Base-by-base conservation (phyloP, 2,113 vertebrate genomes). In the Lates calcarifer region DNA sequence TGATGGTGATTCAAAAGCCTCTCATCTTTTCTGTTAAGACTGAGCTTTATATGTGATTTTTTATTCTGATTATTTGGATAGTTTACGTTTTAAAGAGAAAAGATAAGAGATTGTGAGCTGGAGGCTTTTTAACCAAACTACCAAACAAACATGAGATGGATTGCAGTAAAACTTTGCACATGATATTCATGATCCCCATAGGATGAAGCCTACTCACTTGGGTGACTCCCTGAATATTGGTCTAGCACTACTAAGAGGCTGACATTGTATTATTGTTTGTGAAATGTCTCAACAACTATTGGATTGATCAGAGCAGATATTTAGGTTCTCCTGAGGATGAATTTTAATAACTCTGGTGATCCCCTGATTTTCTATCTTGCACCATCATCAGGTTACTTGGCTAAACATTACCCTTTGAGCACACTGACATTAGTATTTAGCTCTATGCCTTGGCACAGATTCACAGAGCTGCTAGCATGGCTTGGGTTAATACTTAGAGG, bases 1-100 rank as follows among this genome's bases (percentile, higher is more conserved):
- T 63, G 29, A 28, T 53, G 26, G 35, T 24, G 24, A 66, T 55
- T 85, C 22, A 73, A 13, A 77, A 41, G 26, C 66, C 41, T 71
- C 17, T 66, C 15, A n/a, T 29, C 33, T 43, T 29, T 49, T 81
- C 41, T 56, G 76, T 51, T 11, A 58, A 56, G 28, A 39, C 18
- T 47, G 1, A 20, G 45, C 45, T 26, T 79, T 58, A 37, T 39
- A 39, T 51, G 53, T n/a, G n/a, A n/a, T n/a, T n/a, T n/a, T 9
- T 41, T 14, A 37, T 35, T 63, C 17, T 51, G 3, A 24, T 29
- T 55, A 1, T 39, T 37, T 51, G 17, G 3, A 37, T 45, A 28
- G 26, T 53, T 56, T 24, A 29, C 5, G 14, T 17, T 74, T 45
- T 41, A 20, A 14, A 20, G 18, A 31, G 24, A 43, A 20, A 47